Evolutionary conservation across 2,113 vertebrate species (phyloP).

Genomic region (Cyanoliseus patagonus): DNA sequence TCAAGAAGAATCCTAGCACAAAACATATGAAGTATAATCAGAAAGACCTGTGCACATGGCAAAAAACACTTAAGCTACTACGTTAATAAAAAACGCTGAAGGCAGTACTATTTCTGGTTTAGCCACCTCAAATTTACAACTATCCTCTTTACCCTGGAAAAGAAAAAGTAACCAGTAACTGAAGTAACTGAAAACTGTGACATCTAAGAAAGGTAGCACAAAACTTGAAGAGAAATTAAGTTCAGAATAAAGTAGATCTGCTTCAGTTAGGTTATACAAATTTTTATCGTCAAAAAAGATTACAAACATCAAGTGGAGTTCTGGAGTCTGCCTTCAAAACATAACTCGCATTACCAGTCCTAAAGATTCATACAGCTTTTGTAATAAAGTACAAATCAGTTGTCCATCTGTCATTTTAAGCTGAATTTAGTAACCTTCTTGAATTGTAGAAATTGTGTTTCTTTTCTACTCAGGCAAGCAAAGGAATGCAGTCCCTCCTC

Average conservation of each 20-base stretch:
- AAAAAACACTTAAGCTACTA: neutral
- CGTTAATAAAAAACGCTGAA: neutral
- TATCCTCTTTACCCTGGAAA: neutral
- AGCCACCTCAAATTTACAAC: neutral
- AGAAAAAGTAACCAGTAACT: neutral
- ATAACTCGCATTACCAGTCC: neutral
- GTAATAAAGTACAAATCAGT: neutral
- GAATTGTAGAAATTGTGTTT: neutral
- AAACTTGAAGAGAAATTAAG: neutral
- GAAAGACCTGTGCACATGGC: neutral
- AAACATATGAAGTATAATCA: neutral
- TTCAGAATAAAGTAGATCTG: neutral
- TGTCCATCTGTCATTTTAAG: neutral
- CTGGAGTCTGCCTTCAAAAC: neutral
- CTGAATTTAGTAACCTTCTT: neutral
- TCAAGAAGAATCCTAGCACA: neutral
- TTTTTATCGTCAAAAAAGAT: neutral
- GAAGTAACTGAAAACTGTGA: neutral
- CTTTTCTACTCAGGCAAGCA: neutral
- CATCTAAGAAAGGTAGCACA: neutral
- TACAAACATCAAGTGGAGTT: neutral
- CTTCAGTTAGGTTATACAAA: neutral
- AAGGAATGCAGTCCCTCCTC: neutral
- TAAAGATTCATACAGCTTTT: neutral
- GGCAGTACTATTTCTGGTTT: neutral